Base-by-base conservation (phyloP, 1,140 invertebrate species). In the Hestina assimilis region DNA sequence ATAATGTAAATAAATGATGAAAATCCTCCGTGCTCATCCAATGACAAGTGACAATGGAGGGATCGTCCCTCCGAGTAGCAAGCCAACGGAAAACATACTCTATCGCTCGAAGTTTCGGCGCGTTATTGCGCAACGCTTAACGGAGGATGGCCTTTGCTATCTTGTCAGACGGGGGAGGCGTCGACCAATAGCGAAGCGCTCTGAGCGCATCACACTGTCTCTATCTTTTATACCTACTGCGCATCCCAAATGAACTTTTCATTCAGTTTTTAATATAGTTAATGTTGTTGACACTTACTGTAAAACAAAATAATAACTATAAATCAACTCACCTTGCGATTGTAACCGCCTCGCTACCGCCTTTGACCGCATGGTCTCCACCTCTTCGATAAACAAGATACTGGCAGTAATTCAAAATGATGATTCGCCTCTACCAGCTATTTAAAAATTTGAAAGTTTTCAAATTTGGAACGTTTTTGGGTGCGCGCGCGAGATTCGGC, bases 281-380 rank as follows among this genome's bases (percentile, higher is more conserved):
- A 8, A 7, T 14, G 14, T 21, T 9, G 11, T 31, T 19, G n/a
- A n/a, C n/a, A n/a, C n/a, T 28, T 45, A 28, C 24, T 38, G 15
- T 17, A 38, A 14, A 33, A n/a, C n/a, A n/a, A 33, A 33, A 33
- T 20, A 31, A 33, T 29, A 29, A 47, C 7, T 29, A 9, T 29
- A 5, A 9, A 8, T 2, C n/a, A 28, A 28, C 89, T 83, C 72
- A 90, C 90, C 89, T 84, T 89, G 87, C 66, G 89, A 79, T 42
- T 89, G 83, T 15, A 90, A 75, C 61, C 88, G 86, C 76, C 89
- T 89, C 51, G 90, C 90, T 26, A 91, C 86, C 56, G 90, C 89
- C 74, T 91, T 91, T 28, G 88, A 89, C 75, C 90, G 80, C 90
- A 91, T 91, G 66, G 75, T 72, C 66, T 73, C 71, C 76, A 75